Evolutionary conservation across 2,113 vertebrate species (phyloP), one percentile per base, ranked within the genome.

Genomic region (Fregetta grallaria): DNA sequence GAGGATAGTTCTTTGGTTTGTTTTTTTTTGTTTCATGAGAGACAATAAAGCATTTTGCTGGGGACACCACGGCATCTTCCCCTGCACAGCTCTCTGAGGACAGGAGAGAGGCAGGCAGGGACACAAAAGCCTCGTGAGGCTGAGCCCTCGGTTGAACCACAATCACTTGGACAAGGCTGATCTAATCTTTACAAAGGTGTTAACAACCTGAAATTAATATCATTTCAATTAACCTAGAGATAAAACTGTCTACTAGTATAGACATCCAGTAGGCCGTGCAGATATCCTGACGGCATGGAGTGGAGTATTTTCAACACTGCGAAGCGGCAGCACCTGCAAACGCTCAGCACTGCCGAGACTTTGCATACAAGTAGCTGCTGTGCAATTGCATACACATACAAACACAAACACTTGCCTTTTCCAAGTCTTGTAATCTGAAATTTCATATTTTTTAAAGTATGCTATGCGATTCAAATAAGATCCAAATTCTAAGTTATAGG

Each of bases 121-220:
- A 72, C 76, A 81, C 21, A 27, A 67, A 65, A 78, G 29, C 62
- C 32, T 78, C 86, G 40, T 4, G 70, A 72, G 89, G 58, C 73
- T 16, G 40, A 92, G 94, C 62, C 77, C 58, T 81, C 1, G 0
- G 13, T 15, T 87, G 71, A 97, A 82, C 91, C 73, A 61, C 91
- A 78, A 1, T 61, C 77, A 13, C 59, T 40, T 36, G 86, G 74
- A 20, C 75, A 66, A 75, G 50, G 59, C 70, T 66, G 62, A 91
- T 62, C 81, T 92, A 97, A 95, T 95, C 91, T 85, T 89, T n/a
- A 62, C 62, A 40, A 91, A 91, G 3, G 38, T 73, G 77, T 63
- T 76, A 95, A 92, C 62, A 90, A 63, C 70, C 89, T 80, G 81
- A 85, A 90, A 95, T 94, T 15, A 95, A 96, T 55, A 76, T 13